Evolutionary conservation across 2,888 invertebrate genomes (phyloP), one percentile per base, ranked within the genome.

Genomic region (Tanytarsus gracilentus): DNA sequence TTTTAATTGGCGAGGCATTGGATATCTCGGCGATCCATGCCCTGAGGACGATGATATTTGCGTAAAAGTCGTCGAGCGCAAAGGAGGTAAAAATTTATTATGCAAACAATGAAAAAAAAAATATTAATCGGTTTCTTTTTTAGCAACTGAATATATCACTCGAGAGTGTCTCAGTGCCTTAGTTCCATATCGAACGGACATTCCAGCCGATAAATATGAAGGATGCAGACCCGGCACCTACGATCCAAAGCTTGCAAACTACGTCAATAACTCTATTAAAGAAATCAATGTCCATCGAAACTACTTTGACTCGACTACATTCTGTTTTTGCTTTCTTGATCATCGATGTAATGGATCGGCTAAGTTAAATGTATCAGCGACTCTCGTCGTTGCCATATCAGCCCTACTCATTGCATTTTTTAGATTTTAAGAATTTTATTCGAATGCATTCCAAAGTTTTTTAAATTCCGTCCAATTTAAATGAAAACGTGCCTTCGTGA

Each of bases 291-390:
- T 92, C 26, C 85, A 84, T 69, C 82, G 92, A 66, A 79, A 88
- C 68, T 84, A 86, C 76, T 94, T 86, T 68, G 86, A 86, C 64
- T 79, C 86, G 65, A 87, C 88, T 6, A 82, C 82, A 36, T 94
- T 86, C 81, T 94, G 93, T 71, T 91, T 93, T 72, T 94, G 93
- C 71, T 91, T 89, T 70, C 83, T 93, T 64, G 92, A 93, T 72
- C 88, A 93, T 69, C 80, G 92, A 67, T 93, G 93, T 72, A 94
- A 94, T 68, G 71, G 76, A n/a, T 49, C 60, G 6, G 23, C 27
- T 16, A n/a, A 16, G 6, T 7, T 60, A n/a, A 60, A 26, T 16
- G 5, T 27, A 16, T 60, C 58, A 8, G 5, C 33, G 21, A 33
- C 14, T 23, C 6, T 60, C 5, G 25, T 50, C 9, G 9, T 50